Base-by-base conservation (phyloP, 2,888 invertebrate species). In the Campaea margaritaria region DNA sequence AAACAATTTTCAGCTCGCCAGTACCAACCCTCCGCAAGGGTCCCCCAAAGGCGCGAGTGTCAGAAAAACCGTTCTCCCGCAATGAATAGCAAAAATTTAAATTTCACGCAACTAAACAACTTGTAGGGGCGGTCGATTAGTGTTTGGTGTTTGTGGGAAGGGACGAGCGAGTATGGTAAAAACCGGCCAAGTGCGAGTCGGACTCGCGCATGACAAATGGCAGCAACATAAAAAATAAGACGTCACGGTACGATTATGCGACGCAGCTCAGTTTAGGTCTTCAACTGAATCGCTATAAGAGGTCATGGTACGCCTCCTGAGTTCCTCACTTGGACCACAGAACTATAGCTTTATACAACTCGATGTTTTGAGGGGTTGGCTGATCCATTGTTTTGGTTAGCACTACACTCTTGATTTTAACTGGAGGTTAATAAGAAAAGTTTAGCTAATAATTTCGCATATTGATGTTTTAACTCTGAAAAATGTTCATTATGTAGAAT, bases 31-130 rank as follows among this genome's bases (percentile, higher is more conserved):
- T 69, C 67, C 44, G 53, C 46, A 68, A 81, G 85, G 86, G 82
- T 60, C 76, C 68, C 84, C 86, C 84, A 76, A 75, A 73, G 72
- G 70, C 79, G 81, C 80, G 83, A 83, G 83, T 81, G 85, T 85
- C 85, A 88, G 84, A 85, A 88, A 87, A 89, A 86, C 87, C 80
- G 75, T 79, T 79, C 81, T 76, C 79, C 87, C 88, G 82, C 90
- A 89, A 91, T 91, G 90, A 91, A 91, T 89, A 86, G 90, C 90
- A 85, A 87, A 90, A 91, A 89, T 90, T 86, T 85, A 86, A 85
- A 91, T 91, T 91, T 87, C 89, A 89, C 87, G 89, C 88, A 81
- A 81, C 81, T 78, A 79, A 78, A 80, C 76, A 78, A 69, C 72
- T 61, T 51, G 66, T 69, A 68, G 77, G 78, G 79, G 69, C 63